These are phyloP conservation scores for Hippocampus abdominalis DNA, from an alignment of 2,113 vertebrate species.

Conservation along the genomic window DNA sequence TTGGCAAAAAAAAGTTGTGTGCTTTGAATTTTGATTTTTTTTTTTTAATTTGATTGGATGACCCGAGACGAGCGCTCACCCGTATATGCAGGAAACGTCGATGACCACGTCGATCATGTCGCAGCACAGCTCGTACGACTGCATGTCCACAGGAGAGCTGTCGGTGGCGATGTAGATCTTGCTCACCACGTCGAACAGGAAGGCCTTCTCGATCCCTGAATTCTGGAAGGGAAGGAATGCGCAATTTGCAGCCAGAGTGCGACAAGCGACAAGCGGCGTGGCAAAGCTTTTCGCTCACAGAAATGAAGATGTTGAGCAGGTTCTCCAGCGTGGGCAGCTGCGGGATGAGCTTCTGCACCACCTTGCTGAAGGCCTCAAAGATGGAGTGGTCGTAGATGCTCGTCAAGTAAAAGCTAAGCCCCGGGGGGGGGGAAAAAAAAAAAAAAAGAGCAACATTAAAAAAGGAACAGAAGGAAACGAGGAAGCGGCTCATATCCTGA, in stretches of 20 bases:
- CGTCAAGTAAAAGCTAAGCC: constrained; percentile 95
- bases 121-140: constrained; percentile 97
- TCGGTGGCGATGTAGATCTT: constrained; percentile 99
- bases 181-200: constrained; percentile 98
- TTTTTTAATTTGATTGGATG: neutral
- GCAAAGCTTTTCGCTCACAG: constrained; percentile 76
- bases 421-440: constrained; percentile 21
- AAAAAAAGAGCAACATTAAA: neutral
- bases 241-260: neutral
- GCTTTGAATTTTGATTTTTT: constrained; percentile 2
- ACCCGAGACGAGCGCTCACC: constrained; percentile 73
- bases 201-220: constrained; percentile 99
- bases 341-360: constrained; percentile 98
- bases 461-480: constrained; percentile 24
- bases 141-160: constrained; percentile 99
- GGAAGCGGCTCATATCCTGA: constrained; percentile 44
- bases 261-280: neutral
- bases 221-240: constrained; percentile 73
- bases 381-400: constrained; percentile 99
- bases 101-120: constrained; percentile 99
- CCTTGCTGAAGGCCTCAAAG: constrained; percentile 99
- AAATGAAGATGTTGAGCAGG: constrained; percentile 99
- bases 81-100: constrained; percentile 98
- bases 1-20: too few species aligned
- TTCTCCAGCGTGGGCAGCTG: constrained; percentile 98